phyloP scores from a whole-genome alignment of 2,113 vertebrate genomes.

The Nycticorax nycticorax region DNA sequence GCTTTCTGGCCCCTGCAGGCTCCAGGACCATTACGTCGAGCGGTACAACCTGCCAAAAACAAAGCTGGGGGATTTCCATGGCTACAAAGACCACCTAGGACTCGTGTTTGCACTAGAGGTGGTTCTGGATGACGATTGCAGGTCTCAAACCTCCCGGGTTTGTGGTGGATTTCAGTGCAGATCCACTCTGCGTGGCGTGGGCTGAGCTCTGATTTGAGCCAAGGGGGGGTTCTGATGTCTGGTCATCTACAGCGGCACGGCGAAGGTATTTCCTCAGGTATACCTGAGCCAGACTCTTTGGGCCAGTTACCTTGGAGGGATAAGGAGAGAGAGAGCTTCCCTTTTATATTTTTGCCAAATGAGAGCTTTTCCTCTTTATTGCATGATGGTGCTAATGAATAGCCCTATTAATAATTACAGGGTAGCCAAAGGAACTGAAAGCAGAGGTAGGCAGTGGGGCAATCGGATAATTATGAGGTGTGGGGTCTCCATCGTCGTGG shows the following conservation, averaged over 20 bases:
- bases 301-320: neutral
- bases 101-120: neutral
- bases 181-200: rapidly evolving
- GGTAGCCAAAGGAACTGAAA: neutral
- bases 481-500: neutral
- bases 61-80: constrained; percentile 34
- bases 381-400: neutral
- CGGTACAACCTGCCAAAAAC: constrained; percentile 18
- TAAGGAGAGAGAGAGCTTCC: neutral
- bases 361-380: neutral
- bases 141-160: neutral
- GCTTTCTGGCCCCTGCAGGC: constrained; percentile 2
- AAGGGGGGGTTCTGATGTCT: neutral
- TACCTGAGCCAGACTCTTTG: neutral
- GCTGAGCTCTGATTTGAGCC: neutral
- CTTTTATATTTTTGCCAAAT: neutral
- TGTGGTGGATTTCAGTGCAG: neutral
- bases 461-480: neutral
- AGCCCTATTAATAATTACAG: neutral
- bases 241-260: neutral
- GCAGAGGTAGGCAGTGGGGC: neutral
- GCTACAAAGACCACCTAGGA: constrained; percentile 25
- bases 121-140: neutral
- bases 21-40: constrained; percentile 10
- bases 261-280: neutral